Conservation (phyloP, 1,140 invertebrate species). For the Drosophila punjabiensis region DNA sequence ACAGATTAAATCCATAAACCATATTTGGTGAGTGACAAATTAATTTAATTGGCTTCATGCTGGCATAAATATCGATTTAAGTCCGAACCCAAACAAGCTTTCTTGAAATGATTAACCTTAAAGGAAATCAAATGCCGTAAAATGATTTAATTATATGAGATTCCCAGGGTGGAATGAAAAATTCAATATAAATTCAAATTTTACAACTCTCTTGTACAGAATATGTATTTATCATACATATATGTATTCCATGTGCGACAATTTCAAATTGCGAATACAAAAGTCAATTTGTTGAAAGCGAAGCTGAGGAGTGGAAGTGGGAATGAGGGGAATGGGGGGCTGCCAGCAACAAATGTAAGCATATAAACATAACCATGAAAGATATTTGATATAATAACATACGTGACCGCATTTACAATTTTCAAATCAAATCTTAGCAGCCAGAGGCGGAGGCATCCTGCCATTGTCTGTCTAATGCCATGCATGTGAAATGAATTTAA, state of each 20-base stretch:
- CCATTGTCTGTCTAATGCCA: constrained; percentile 53
- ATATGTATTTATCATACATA: constrained; percentile 16
- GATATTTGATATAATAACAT: constrained; percentile 84
- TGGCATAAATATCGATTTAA: constrained; percentile 1
- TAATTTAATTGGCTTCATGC: constrained; percentile 6
- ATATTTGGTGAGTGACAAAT: constrained; percentile 7
- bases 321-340: constrained; percentile 1
- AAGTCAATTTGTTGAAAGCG: constrained; percentile 78
- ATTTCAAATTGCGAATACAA: constrained; percentile 72
- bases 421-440: constrained; percentile 74
- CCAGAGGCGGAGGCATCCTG: constrained; percentile 16
- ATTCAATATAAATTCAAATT: constrained; percentile 81
- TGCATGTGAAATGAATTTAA: constrained; percentile 75
- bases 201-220: constrained; percentile 31
- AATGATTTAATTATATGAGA: constrained; percentile 74
- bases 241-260: constrained; percentile 56
- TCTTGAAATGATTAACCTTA: constrained; percentile 23
- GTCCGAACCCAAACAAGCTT: constrained; percentile 24
- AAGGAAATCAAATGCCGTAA: constrained; percentile 58
- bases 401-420: constrained; percentile 84
- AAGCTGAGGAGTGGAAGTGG: constrained; percentile 1
- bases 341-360: constrained; percentile 45
- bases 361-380: constrained; percentile 81
- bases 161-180: constrained; percentile 31
- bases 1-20: not conserved